These are phyloP conservation scores for Neosilurus hyrtlii DNA, from an alignment of 2,797 vertebrate species.

Conservation along the genomic window DNA sequence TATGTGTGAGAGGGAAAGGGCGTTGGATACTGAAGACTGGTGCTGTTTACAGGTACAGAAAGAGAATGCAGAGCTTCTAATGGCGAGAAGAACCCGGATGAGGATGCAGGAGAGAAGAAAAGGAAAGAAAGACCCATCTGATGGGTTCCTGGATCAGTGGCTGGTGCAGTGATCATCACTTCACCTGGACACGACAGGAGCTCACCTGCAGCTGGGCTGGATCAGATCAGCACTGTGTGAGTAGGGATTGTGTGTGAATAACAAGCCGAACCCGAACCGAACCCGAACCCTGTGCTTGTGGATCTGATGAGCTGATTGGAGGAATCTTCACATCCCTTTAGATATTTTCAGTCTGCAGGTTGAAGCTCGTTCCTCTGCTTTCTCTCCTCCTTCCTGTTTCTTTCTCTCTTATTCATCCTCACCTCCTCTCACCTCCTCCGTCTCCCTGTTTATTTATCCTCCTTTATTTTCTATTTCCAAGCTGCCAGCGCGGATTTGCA, in stretches of 20 bases:
- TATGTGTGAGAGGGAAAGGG: neutral
- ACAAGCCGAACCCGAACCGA: too few relatives aligned
- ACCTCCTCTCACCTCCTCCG: neutral
- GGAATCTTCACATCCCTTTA: neutral
- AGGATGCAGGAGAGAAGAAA: neutral
- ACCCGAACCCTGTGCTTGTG: neutral
- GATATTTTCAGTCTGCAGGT: neutral
- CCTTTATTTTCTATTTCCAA: neutral
- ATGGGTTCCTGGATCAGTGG: neutral
- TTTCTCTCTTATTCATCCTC: neutral
- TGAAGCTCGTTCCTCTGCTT: neutral
- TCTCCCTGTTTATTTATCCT: neutral
- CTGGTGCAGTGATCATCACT: neutral
- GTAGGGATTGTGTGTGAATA: neutral
- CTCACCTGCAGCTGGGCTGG: neutral
- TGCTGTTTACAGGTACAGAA: neutral
- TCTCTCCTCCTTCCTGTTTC: neutral
- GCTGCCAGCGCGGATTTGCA: neutral
- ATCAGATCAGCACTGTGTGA: neutral
- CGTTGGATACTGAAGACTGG: neutral
- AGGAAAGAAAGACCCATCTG: neutral
- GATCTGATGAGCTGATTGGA: neutral
- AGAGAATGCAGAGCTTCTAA: neutral
- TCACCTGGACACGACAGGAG: slow-evolving; percentile 1
- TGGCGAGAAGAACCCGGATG: neutral